Conservation (phyloP, 2,797 vertebrate species). For the Momotus momota region DNA sequence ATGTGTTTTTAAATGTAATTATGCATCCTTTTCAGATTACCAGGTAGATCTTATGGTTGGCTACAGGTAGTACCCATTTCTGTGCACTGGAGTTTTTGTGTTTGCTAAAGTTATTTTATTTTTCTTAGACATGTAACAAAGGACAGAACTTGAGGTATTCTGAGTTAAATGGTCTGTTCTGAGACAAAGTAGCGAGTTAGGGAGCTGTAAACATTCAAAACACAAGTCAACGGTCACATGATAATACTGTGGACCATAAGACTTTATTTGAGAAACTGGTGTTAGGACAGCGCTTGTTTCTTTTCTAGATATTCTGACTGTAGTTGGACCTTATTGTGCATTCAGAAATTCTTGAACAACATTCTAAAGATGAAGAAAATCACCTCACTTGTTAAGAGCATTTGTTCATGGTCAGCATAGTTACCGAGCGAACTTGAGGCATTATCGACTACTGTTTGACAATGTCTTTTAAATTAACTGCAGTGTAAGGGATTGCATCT, state of each 20-base stretch:
- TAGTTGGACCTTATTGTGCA: background rate
- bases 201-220: background rate
- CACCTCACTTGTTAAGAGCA: background rate
- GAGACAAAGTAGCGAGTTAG: background rate
- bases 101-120: background rate
- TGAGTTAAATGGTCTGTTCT: accelerated
- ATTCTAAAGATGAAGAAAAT: background rate
- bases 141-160: background rate
- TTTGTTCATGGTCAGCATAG: background rate
- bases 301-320: background rate
- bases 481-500: background rate
- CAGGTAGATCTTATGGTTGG: accelerated
- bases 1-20: background rate
- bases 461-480: background rate
- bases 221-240: background rate
- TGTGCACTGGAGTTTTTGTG: background rate
- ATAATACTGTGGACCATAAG: background rate
- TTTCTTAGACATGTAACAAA: accelerated
- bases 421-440: background rate
- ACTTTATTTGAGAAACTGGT: background rate
- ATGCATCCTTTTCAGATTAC: background rate
- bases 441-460: background rate
- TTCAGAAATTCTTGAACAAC: background rate
- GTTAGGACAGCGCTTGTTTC: background rate
- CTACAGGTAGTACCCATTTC: background rate